Evolutionary conservation across 1,140 invertebrate species (phyloP).

Genomic region (Drosophila dunni): DNA sequence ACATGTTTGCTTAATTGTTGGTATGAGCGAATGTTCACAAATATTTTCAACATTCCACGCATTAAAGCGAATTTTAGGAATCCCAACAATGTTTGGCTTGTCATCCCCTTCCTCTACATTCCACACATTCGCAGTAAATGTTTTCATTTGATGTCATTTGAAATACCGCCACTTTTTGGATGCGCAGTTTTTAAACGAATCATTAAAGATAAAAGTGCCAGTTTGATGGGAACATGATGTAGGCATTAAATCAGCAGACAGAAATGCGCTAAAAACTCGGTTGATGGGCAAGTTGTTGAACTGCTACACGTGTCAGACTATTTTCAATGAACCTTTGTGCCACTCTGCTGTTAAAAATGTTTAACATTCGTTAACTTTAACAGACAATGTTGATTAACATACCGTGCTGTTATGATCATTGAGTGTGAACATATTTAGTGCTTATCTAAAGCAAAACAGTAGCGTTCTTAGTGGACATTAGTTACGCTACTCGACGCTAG

Average conservation of each 20-base stretch:
- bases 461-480: conserved; percentile 1
- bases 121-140: not conserved
- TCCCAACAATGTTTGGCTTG: not conserved
- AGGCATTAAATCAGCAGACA: not conserved
- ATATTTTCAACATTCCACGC: not conserved
- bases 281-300: not conserved
- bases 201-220: conserved; percentile 11
- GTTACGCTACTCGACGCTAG: conserved; percentile 12
- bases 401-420: not conserved
- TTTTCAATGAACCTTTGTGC: too few species aligned
- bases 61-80: not conserved
- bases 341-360: not conserved
- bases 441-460: conserved; percentile 10
- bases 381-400: conserved; percentile 10
- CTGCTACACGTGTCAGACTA: too few species aligned
- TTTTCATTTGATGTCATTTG: conserved; percentile 2
- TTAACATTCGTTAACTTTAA: not conserved
- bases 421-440: not conserved
- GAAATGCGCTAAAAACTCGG: not conserved
- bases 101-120: not conserved
- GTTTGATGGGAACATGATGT: conserved; percentile 9
- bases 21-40: not conserved
- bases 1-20: not conserved
- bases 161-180: not conserved
- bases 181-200: not conserved